Conservation (phyloP, 2,113 vertebrate genomes). For the Carlito syrichta region DNA sequence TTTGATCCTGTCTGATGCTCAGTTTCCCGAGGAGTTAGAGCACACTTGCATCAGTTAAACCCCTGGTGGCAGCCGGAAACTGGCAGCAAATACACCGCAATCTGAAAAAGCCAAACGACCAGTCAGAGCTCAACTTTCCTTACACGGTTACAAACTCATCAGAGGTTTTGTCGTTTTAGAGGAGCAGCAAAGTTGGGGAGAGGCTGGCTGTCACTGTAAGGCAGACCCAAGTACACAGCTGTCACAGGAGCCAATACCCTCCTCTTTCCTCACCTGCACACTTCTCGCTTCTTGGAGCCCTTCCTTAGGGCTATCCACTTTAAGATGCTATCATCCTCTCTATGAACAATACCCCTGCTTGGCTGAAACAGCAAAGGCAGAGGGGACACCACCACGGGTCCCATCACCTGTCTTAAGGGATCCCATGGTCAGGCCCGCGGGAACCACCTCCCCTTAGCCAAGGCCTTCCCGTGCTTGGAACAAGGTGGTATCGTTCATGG, state of each 20-base stretch:
- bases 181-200: not conserved
- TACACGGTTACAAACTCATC: not conserved
- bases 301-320: not conserved
- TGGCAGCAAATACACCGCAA: not conserved
- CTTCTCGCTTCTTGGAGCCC: not conserved
- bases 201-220: not conserved
- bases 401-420: not conserved
- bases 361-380: not conserved
- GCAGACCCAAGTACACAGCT: not conserved
- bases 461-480: not conserved
- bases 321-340: not conserved
- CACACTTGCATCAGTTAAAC: not conserved
- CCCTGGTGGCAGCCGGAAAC: not conserved
- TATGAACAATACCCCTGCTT: no score
- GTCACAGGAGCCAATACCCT: not conserved
- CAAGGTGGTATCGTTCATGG: not conserved
- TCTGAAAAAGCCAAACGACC: not conserved
- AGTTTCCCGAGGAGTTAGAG: not conserved
- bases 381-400: not conserved
- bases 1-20: not conserved
- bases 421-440: not conserved
- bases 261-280: not conserved
- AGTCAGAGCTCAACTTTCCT: not conserved
- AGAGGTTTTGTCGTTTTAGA: not conserved
- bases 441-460: not conserved